A percentile compares a stretch with the other conserved stretches of the same genome.
These are phyloP conservation scores for Nymphalis io DNA, from an alignment of 1,140 invertebrate species.

Conservation along the genomic window DNA sequence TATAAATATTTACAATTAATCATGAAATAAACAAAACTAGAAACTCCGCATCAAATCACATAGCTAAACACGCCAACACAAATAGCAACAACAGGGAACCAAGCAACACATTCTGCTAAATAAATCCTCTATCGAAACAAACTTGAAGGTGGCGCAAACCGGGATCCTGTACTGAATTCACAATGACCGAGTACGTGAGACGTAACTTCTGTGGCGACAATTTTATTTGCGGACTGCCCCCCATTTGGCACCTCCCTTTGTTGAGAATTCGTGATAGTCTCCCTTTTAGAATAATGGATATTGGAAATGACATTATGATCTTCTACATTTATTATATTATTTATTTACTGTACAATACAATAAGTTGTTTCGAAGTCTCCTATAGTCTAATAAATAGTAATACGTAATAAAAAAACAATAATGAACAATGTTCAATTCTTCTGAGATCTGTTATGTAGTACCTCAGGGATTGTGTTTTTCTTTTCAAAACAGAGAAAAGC, in stretches of 20 bases:
- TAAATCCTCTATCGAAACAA: conserved; percentile 64
- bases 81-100: conserved; percentile 29
- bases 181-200: conserved; percentile 55
- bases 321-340: not conserved
- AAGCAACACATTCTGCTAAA: conserved; percentile 36
- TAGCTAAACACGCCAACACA: conserved; percentile 11
- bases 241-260: conserved; percentile 61
- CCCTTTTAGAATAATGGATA: conserved; percentile 11
- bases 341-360: too few relatives aligned
- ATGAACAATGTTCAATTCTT: too few relatives aligned
- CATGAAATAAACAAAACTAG: not conserved
- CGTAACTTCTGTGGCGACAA: conserved; percentile 59
- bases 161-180: conserved; percentile 56
- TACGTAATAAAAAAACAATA: too few relatives aligned
- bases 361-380: too few relatives aligned
- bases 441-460: too few relatives aligned
- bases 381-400: too few relatives aligned
- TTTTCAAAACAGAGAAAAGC: too few relatives aligned
- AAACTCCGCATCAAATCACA: not conserved
- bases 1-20: too few relatives aligned
- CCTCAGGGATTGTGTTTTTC: too few relatives aligned
- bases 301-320: conserved; percentile 9
- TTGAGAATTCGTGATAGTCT: conserved; percentile 46
- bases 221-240: conserved; percentile 65
- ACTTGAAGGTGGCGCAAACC: conserved; percentile 48